Conservation (phyloP, 2,797 vertebrate genomes). For the Spea hammondii region DNA sequence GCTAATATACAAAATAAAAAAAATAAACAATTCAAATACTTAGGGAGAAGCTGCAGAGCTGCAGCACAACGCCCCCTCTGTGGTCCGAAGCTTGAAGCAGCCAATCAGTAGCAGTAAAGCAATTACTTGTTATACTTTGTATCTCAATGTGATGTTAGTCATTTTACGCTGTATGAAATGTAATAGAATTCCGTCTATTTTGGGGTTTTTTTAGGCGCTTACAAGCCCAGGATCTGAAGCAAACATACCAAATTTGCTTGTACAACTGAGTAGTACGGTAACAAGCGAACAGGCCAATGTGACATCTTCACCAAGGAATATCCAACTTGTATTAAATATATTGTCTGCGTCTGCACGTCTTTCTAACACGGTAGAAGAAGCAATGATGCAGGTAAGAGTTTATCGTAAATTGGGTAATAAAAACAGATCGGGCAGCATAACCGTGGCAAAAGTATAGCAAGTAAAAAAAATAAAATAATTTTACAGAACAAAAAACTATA, state of each 20-base stretch:
- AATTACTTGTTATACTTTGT: not conserved
- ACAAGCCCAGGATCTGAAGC: not conserved
- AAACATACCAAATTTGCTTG: not conserved
- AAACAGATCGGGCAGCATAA: too few relatives aligned
- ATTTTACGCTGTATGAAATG: too few relatives aligned
- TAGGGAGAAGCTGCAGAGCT: too few relatives aligned
- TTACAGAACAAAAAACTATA: too few relatives aligned
- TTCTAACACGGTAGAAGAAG: not conserved
- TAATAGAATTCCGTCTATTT: too few relatives aligned
- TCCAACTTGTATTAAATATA: slow-evolving; percentile 17
- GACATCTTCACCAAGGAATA: not conserved
- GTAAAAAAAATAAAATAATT: too few relatives aligned
- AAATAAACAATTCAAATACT: too few relatives aligned
- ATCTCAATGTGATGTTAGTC: too few relatives aligned
- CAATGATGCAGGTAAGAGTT: slow-evolving; percentile 19
- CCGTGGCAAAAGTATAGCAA: too few relatives aligned
- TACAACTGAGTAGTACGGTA: not conserved
- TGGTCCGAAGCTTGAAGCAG: too few relatives aligned
- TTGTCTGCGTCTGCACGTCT: not conserved
- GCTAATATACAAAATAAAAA: too few relatives aligned
- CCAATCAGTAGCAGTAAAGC: slow-evolving; percentile 8
- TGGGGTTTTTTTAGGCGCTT: slow-evolving; percentile 5
- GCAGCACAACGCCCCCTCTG: too few relatives aligned
- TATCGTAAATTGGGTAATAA: not conserved
- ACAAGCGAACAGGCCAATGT: not conserved